Percentiles rank a stretch among this genome's conserved stretches.
Conservation (phyloP, 2,113 vertebrate genomes). For the Calyptomena viridis region DNA sequence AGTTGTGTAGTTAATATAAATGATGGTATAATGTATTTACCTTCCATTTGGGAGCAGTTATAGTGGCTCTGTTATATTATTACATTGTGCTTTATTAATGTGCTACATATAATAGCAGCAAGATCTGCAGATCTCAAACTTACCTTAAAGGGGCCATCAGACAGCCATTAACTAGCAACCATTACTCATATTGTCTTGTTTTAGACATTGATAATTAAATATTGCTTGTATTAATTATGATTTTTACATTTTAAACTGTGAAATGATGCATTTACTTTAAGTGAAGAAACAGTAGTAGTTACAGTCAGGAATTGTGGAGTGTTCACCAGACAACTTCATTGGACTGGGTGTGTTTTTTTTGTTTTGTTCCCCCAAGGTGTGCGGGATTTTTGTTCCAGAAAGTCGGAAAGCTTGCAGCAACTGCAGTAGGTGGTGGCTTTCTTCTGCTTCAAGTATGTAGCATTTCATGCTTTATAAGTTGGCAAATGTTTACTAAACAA, state of each 20-base stretch:
- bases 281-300: neutral
- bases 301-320: neutral
- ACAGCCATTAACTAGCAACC: neutral
- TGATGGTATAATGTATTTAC: neutral
- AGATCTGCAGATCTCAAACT: neutral
- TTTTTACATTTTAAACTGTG: neutral
- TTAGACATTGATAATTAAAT: neutral
- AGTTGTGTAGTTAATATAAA: neutral
- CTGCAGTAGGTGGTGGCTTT: slow-evolving; percentile 94
- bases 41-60: neutral
- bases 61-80: neutral
- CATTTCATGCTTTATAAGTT: slow-evolving; percentile 50
- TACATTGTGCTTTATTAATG: neutral
- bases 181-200: neutral
- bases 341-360: slow-evolving; percentile 33
- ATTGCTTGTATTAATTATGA: neutral
- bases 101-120: neutral
- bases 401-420: slow-evolving; percentile 94
- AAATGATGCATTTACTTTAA: neutral
- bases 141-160: neutral
- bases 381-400: slow-evolving; percentile 97
- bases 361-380: slow-evolving; percentile 83
- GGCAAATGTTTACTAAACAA: slow-evolving; percentile 51
- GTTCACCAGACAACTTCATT: slow-evolving; percentile 25
- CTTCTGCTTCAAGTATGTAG: slow-evolving; percentile 90